Evolutionary conservation across 2,888 invertebrate genomes (phyloP).

Genomic region (Oscheius myriophilus): DNA sequence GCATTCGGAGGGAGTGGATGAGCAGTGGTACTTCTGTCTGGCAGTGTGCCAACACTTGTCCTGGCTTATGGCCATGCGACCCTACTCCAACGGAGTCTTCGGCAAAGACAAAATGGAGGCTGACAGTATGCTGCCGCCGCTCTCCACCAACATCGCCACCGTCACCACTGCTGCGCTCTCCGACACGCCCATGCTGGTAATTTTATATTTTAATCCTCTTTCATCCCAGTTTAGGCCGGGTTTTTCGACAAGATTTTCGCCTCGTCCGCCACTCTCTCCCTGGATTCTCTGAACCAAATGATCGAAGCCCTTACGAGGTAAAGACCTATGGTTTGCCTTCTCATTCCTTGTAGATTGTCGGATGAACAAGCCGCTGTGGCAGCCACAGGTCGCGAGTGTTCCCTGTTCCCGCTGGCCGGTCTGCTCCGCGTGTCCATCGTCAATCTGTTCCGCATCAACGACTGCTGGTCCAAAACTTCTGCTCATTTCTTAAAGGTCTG

Average conservation of each 20-base stretch:
- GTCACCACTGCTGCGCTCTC: constrained; percentile 48
- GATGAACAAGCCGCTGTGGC: constrained; percentile 51
- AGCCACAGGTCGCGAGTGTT: constrained; percentile 45
- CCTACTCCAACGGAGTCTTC: constrained; percentile 87
- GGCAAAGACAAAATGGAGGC: constrained; percentile 44
- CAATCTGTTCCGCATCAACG: constrained; percentile 29
- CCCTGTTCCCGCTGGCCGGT: constrained; percentile 43
- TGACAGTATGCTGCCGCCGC: constrained; percentile 10
- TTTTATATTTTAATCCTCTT: not conserved
- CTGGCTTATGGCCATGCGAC: constrained; percentile 95
- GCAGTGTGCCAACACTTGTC: constrained; percentile 82
- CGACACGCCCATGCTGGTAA: constrained; percentile 38
- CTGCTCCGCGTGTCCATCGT: constrained; percentile 36
- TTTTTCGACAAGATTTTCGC: constrained; percentile 42
- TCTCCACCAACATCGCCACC: constrained; percentile 31
- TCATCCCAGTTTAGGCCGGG: constrained; percentile 24
- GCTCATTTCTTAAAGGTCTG: constrained; percentile 46
- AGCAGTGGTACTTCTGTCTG: constrained; percentile 26
- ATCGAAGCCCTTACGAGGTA: constrained; percentile 17
- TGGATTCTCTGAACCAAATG: constrained; percentile 4
- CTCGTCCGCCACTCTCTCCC: not conserved
- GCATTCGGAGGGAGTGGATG: constrained; percentile 19
- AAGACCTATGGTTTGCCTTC: not conserved
- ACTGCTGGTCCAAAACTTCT: constrained; percentile 41
- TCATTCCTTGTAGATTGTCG: constrained; percentile 33